These are phyloP conservation scores for Boleophthalmus pectinirostris DNA, from an alignment of 2,113 vertebrate genomes.

Conservation along the genomic window DNA sequence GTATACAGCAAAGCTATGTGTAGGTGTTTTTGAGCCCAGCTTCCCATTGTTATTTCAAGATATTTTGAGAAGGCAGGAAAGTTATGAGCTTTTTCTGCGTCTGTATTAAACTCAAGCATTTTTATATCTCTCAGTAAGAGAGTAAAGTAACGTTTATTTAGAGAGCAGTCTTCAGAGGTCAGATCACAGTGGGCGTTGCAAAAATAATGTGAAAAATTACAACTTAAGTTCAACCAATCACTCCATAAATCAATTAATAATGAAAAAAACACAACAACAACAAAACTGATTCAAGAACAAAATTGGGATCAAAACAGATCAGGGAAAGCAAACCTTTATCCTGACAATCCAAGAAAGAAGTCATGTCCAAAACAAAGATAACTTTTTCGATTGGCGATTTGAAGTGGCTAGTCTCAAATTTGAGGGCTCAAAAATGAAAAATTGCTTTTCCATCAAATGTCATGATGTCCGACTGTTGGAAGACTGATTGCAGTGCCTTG, in stretches of 20 bases:
- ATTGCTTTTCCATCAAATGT: not conserved
- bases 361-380: not conserved
- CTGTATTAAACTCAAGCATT: not conserved
- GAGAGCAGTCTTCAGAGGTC: not conserved
- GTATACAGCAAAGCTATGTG: slow-evolving; percentile 64
- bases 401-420: not conserved
- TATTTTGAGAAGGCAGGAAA: not conserved
- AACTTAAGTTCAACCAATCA: not conserved
- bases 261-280: not conserved
- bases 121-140: not conserved
- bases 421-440: not conserved
- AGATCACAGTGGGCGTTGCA: not conserved
- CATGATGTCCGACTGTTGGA: not conserved
- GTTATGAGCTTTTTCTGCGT: not conserved
- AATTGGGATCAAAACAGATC: no score
- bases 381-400: not conserved
- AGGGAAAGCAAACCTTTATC: no score
- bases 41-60: slow-evolving; percentile 13
- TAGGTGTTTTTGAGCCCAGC: slow-evolving; percentile 35
- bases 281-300: no score
- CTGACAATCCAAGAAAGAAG: not conserved
- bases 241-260: not conserved
- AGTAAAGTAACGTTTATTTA: not conserved
- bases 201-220: not conserved
- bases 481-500: slow-evolving; percentile 5